phyloP scores from a whole-genome alignment of 2,113 vertebrate genomes.

The Poicephalus meyeri region DNA sequence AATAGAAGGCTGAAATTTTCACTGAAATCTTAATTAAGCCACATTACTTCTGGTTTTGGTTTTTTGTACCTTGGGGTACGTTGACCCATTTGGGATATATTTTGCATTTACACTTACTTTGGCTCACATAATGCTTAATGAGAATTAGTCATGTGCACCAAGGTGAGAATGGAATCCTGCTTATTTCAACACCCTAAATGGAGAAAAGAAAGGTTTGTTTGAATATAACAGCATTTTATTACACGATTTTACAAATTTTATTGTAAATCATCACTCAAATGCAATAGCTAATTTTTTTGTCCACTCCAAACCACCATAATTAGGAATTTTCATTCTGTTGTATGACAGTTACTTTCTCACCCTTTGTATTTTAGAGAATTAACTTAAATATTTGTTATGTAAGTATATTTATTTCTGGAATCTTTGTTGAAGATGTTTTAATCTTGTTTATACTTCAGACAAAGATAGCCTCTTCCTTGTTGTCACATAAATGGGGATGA shows the following conservation, averaged over 20 bases:
- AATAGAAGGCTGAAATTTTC: background rate
- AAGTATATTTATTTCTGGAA: conserved; percentile 7
- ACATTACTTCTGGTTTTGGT: background rate
- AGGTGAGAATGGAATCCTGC: background rate
- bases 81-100: background rate
- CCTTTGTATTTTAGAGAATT: background rate
- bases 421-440: conserved; percentile 6
- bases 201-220: conserved; percentile 19
- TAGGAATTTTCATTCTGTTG: background rate
- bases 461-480: background rate
- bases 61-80: background rate
- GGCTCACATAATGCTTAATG: background rate
- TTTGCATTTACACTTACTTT: background rate
- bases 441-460: background rate
- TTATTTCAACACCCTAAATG: background rate
- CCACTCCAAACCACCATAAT: conserved; percentile 33
- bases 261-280: conserved; percentile 56
- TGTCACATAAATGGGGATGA: conserved; percentile 19
- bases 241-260: conserved; percentile 54
- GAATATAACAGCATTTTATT: conserved; percentile 57
- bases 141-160: background rate
- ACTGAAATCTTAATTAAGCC: background rate
- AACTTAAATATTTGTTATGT: conserved; percentile 21
- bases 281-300: conserved; percentile 24
- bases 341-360: background rate